phyloP scores from a whole-genome alignment of 2,113 vertebrate species.

The Beaufortia kweichowensis region DNA sequence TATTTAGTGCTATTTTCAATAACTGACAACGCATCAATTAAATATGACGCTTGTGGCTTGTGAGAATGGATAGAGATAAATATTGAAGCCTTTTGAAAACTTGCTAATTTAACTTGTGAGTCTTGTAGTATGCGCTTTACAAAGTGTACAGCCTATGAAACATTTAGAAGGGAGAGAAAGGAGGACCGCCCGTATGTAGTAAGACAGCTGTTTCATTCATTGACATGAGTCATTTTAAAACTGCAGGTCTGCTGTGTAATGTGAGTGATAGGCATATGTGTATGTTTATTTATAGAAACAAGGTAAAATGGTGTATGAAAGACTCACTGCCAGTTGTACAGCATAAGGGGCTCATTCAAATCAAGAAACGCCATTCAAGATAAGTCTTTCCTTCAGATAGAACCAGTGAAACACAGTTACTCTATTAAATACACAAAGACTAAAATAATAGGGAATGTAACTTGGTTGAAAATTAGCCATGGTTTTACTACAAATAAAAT shows the following conservation, averaged over 20 bases:
- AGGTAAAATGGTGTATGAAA: not conserved
- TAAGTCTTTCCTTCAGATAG: conserved; percentile 5
- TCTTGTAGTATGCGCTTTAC: not conserved
- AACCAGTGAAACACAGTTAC: not conserved
- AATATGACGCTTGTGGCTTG: not conserved
- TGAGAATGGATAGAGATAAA: too few species aligned
- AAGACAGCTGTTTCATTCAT: not conserved
- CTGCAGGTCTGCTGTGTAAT: not conserved
- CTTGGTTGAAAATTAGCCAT: too few species aligned
- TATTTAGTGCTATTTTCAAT: not conserved
- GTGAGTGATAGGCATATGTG: not conserved
- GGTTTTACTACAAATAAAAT: too few species aligned
- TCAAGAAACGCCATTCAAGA: not conserved
- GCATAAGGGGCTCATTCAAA: not conserved
- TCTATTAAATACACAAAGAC: not conserved
- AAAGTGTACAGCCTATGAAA: not conserved
- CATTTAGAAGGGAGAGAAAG: not conserved
- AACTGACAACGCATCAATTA: not conserved
- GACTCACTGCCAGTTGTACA: not conserved
- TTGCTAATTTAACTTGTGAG: not conserved
- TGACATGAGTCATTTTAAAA: not conserved
- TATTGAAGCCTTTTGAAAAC: too few species aligned
- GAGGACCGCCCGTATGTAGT: not conserved
- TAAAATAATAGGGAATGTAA: too few species aligned
- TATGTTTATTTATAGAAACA: not conserved